A percentile compares a stretch with the other conserved stretches of the same genome.
phyloP scores from a whole-genome alignment of 2,797 vertebrate species.

The Psittacula echo region DNA sequence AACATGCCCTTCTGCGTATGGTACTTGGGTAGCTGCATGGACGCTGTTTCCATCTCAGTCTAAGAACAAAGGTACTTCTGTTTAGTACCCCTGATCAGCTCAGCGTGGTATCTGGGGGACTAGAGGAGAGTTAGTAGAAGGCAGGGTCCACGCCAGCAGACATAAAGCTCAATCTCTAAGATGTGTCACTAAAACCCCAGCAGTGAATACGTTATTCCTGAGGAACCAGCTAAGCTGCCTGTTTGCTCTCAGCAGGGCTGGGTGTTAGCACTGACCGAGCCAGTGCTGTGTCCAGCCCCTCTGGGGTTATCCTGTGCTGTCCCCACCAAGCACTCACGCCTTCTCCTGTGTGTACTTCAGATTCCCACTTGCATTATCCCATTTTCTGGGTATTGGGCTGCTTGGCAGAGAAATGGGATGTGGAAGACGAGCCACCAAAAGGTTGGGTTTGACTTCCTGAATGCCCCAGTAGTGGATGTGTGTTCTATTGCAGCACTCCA shows the following conservation, averaged over 20 bases:
- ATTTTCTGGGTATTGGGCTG: background rate
- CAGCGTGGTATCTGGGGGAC: no score
- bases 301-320: background rate
- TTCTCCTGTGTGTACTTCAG: background rate
- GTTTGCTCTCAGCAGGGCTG: background rate
- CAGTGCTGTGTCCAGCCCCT: fast-evolving
- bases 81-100: background rate
- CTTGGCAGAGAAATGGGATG: background rate
- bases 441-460: background rate
- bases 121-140: background rate
- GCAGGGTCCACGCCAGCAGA: background rate
- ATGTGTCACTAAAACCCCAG: background rate
- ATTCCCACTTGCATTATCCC: background rate
- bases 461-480: fast-evolving
- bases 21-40: background rate
- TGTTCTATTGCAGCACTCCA: background rate
- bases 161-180: background rate
- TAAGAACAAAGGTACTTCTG: background rate
- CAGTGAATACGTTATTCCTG: fast-evolving
- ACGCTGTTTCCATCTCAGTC: background rate
- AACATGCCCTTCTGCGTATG: background rate
- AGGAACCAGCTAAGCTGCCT: background rate
- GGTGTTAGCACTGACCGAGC: background rate
- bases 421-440: background rate
- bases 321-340: fast-evolving